These are phyloP conservation scores for Desoria tigrina DNA, from an alignment of 2,888 invertebrate species.

Conservation along the genomic window DNA sequence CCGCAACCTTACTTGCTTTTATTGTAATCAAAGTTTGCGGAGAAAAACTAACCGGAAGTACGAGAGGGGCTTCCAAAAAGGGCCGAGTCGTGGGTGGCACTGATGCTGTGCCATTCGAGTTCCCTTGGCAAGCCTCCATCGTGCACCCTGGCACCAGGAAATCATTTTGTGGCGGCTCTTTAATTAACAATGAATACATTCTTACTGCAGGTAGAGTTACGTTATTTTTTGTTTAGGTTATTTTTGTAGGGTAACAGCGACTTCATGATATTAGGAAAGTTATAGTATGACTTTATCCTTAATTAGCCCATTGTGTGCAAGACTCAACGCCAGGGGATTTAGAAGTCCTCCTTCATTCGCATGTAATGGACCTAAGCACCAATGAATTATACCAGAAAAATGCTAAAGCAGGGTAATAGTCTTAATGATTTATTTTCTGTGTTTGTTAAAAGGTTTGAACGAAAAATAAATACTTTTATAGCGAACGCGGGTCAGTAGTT, in stretches of 20 bases:
- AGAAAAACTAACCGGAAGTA: not conserved
- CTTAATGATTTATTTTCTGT: not conserved
- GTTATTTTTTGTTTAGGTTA: too few species aligned
- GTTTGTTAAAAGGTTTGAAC: not conserved
- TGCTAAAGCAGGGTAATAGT: not conserved
- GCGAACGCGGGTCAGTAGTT: not conserved
- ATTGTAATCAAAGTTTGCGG: not conserved
- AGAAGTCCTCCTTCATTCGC: slow-evolving; percentile 20
- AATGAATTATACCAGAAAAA: not conserved
- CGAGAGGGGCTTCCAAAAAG: too few species aligned
- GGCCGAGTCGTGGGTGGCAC: slow-evolving; percentile 26
- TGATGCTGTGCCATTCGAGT: slow-evolving; percentile 16
- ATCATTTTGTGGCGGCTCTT: not conserved
- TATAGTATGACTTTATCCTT: not conserved
- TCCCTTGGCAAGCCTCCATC: slow-evolving; percentile 23
- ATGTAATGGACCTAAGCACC: slow-evolving; percentile 14
- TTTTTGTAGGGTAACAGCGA: too few species aligned
- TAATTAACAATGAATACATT: not conserved
- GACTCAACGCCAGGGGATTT: not conserved
- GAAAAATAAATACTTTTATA: too few species aligned
- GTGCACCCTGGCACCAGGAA: slow-evolving; percentile 2
- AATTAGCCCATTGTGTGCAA: slow-evolving; percentile 18
- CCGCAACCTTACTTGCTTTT: too few species aligned
- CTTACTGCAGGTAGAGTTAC: slow-evolving; percentile 21
- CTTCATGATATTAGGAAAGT: too few species aligned